Base-by-base conservation (phyloP, 2,113 vertebrate genomes). In the Lophura nycthemera region DNA sequence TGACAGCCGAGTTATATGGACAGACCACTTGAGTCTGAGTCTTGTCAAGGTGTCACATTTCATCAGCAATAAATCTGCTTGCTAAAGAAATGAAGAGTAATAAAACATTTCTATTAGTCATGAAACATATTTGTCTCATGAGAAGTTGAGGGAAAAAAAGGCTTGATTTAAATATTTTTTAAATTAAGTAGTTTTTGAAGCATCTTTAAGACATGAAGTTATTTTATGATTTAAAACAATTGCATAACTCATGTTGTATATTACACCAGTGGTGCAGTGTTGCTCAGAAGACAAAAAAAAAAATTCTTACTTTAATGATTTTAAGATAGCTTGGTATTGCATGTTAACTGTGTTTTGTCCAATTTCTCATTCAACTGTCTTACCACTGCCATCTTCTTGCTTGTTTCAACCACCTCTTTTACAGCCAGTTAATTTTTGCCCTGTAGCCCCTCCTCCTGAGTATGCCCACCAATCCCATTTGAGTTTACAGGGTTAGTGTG, bases 221-320 rank as follows among this genome's bases (percentile, higher is more conserved):
- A 65, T 86, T 82, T 83, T 76, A 77, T 59, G 70, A 34, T 52
- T 63, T 64, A 82, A 86, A 95, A 73, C 10, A 60, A 32, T 74
- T 59, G 20, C 45, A 89, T 91, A 91, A 75, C 84, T 91, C 8
- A 84, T 93, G 24, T 77, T 78, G 42, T 67, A 40, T 89, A 63
- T 86, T 94, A 47, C 19, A 57, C 7, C 34, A 78, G 36, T 10
- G 6, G 36, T 56, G n/a, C 40, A 70, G 40, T 59, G 47, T 60
- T 87, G 34, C 69, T 93, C 65, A 79, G 72, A 93, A 93, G 74
- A 93, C 27, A 93, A 90, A 83, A 73, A 91, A 91, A 92, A 40
- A 22, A 13, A 42, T 86, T 86, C 64, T 85, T 25, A 65, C 12
- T 73, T 87, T 13, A 87, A n/a, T 5, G 11, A 59, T 85, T 47